Evolutionary conservation across 2,888 invertebrate genomes (phyloP), one percentile per base, ranked within the genome.

Genomic region (Hydraecia micacea): DNA sequence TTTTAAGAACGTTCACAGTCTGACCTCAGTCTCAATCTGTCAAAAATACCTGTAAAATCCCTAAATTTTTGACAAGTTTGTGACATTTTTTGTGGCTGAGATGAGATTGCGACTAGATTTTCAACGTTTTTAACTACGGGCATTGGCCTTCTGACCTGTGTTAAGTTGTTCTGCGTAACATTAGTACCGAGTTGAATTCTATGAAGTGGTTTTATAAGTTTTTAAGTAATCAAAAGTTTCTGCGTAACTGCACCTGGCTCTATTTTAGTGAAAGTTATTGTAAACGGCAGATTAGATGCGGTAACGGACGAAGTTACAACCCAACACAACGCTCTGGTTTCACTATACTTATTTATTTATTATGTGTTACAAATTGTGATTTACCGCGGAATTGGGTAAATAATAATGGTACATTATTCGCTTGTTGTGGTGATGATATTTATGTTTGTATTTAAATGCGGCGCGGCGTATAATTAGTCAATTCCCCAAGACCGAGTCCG

Each of bases 221-320:
- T 69, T 25, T 25, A 52, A 80, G 39, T 73, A 46, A 65, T 52
- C 32, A 1, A 65, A 60, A 32, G 55, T 58, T 79, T 65, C 39
- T n/a, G 36, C 63, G 71, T 73, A 83, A 70, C 60, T 36, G 69
- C n/a, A 0, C 39, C 11, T 42, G 28, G 25, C 62, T 63, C 1
- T 15, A 18, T 39, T 9, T 28, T 49, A 83, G 83, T 86, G 83
- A 83, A 83, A 83, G 83, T 86, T 63, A 62, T 55, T 42, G 18
- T 83, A 63, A 73, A 58, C 25, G 60, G 13, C 18, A 73, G 58
- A 63, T 77, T 70, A 58, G 83, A 86, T 77, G 78, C 83, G 83
- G 86, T 83, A 83, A 86, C 82, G 21, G 6, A 8, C 28, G 28
- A 13, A 60, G 76, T 63, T 65, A 75, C 55, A 76, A 5, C n/a